phyloP scores from a whole-genome alignment of 2,888 invertebrate species.

The Tipula unca region DNA sequence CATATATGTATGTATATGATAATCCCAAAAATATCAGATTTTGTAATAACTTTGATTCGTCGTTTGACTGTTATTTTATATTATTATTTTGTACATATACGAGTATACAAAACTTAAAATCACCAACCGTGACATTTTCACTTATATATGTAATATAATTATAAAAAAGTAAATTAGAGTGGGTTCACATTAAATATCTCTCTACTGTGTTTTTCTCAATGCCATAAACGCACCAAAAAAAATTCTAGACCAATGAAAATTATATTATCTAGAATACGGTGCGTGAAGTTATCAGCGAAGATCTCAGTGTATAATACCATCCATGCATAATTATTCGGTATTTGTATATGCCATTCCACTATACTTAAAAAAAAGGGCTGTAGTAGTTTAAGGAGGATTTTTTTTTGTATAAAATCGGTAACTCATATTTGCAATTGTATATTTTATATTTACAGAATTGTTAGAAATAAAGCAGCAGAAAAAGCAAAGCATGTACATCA shows the following conservation, averaged over 20 bases:
- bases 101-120: not conserved
- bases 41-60: not conserved
- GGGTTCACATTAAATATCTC: not conserved
- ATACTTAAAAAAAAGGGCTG: not conserved
- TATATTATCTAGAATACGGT: not conserved
- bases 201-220: not conserved
- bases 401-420: not conserved
- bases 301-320: not conserved
- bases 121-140: not conserved
- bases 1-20: not conserved
- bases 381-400: not conserved
- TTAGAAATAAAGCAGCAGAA: slow-evolving; percentile 94
- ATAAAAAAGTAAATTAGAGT: not conserved
- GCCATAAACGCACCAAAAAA: not conserved
- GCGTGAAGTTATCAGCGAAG: not conserved
- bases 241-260: too few relatives aligned
- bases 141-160: not conserved
- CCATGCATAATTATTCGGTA: not conserved
- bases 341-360: not conserved
- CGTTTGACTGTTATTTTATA: not conserved
- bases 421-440: slow-evolving; percentile 18
- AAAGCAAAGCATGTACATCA: slow-evolving; percentile 89
- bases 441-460: slow-evolving; percentile 61
- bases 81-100: too few relatives aligned
- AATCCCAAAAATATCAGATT: not conserved